Evolutionary conservation across 92 coral and sea anemone species (phyloP).

Genomic region (Siderastrea radians): DNA sequence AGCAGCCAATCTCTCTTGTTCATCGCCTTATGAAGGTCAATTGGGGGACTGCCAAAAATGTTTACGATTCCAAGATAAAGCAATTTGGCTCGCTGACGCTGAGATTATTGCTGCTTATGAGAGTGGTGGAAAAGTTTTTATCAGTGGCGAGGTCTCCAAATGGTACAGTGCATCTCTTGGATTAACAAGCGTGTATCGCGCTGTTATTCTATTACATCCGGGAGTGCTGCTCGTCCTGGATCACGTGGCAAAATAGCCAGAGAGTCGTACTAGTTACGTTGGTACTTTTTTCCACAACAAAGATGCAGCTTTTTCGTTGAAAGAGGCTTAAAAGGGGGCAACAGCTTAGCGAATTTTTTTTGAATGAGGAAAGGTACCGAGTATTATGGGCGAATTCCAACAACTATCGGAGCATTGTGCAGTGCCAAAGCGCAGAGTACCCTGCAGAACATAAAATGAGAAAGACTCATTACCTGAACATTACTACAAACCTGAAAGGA

Average conservation of each 20-base stretch:
- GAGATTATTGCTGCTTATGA: slow-evolving; percentile 48
- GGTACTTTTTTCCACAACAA: slow-evolving; percentile 88
- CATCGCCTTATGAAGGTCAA: slow-evolving; percentile 69
- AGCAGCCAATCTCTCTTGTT: slow-evolving; percentile 10
- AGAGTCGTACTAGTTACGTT: slow-evolving; percentile 53
- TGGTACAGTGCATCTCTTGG: slow-evolving; percentile 72
- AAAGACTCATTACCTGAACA: slow-evolving; percentile 64
- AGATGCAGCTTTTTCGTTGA: slow-evolving; percentile 35
- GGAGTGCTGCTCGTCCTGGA: slow-evolving; percentile 76
- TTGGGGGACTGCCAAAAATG: slow-evolving; percentile 75
- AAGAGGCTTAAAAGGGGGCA: slow-evolving; percentile 2
- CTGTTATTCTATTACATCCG: slow-evolving; percentile 52
- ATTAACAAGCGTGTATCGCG: slow-evolving; percentile 72
- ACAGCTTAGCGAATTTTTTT: neutral
- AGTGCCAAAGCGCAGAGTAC: slow-evolving; percentile 27
- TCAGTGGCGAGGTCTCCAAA: slow-evolving; percentile 80
- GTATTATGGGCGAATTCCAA: slow-evolving; percentile 54
- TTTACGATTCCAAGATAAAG: slow-evolving; percentile 31
- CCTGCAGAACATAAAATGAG: slow-evolving; percentile 41
- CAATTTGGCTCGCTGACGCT: slow-evolving; percentile 58
- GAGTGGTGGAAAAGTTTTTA: slow-evolving; percentile 54
- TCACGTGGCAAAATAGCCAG: slow-evolving; percentile 30
- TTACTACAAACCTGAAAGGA: slow-evolving; percentile 44
- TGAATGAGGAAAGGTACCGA: slow-evolving; percentile 31
- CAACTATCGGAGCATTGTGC: slow-evolving; percentile 17